phyloP scores from a whole-genome alignment of 2,888 invertebrate genomes.

The Epicampocera succincta region DNA sequence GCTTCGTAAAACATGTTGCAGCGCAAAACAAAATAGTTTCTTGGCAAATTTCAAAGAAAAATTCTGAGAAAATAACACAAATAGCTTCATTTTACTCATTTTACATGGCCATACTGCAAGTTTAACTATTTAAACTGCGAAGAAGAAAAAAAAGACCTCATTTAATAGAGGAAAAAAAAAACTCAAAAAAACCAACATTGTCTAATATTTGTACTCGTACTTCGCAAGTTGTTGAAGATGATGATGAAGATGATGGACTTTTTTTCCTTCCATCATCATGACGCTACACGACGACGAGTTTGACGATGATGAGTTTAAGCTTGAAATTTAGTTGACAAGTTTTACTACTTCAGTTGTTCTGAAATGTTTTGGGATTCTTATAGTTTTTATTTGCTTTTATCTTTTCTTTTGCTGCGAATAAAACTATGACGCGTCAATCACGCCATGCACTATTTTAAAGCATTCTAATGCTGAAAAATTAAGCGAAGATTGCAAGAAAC shows the following conservation, averaged over 20 bases:
- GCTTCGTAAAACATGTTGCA: constrained; percentile 6
- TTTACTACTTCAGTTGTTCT: constrained; percentile 27
- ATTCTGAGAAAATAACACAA: constrained; percentile 57
- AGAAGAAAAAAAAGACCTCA: constrained; percentile 1
- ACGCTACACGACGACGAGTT: constrained; percentile 5
- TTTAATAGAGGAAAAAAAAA: not conserved
- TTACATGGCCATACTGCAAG: constrained; percentile 7
- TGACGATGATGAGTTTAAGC: constrained; percentile 54
- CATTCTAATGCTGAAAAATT: not conserved
- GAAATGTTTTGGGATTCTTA: constrained; percentile 31
- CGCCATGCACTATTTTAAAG: constrained; percentile 23
- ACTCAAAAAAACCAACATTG: constrained; percentile 19
- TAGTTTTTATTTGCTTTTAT: not conserved
- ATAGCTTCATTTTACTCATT: constrained; percentile 35
- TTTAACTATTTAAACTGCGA: constrained; percentile 1
- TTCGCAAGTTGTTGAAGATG: constrained; percentile 17
- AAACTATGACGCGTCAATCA: constrained; percentile 66
- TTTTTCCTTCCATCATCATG: not conserved
- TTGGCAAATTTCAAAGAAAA: constrained; percentile 44
- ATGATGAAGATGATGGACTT: constrained; percentile 28
- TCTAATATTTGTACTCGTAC: constrained; percentile 9
- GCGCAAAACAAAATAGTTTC: constrained; percentile 14
- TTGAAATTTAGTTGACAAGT: constrained; percentile 59
- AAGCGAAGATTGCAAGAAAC: not conserved
- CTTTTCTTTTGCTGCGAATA: constrained; percentile 4